Conservation (phyloP, 2,113 vertebrate genomes). For the Seriola dumerili region DNA sequence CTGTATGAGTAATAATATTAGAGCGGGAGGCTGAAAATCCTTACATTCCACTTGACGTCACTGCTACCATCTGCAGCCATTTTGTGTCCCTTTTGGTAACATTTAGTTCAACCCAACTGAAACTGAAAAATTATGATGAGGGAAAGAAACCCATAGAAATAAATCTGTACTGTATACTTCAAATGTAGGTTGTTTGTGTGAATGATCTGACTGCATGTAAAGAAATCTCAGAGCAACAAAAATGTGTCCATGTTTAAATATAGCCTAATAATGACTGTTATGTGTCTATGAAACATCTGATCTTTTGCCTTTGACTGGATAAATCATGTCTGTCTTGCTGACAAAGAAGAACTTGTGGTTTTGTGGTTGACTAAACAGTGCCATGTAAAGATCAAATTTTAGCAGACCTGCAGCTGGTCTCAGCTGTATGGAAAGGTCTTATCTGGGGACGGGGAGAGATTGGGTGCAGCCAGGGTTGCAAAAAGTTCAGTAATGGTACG, state of each 20-base stretch:
- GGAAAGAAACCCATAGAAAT: slow-evolving; percentile 23
- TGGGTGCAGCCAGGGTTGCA: slow-evolving; percentile 23
- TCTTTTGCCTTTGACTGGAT: slow-evolving; percentile 33
- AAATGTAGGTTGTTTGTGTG: slow-evolving; percentile 42
- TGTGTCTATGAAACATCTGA: slow-evolving; percentile 29
- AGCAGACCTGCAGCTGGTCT: slow-evolving; percentile 28
- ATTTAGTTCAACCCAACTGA: slow-evolving; percentile 17
- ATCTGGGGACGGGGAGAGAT: neutral
- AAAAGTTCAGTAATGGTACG: slow-evolving; percentile 66
- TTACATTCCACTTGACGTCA: slow-evolving; percentile 56
- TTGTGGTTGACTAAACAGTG: slow-evolving; percentile 45
- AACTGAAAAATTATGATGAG: slow-evolving; percentile 4
- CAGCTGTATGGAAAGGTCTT: slow-evolving; percentile 16
- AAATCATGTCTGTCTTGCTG: slow-evolving; percentile 32
- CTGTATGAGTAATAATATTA: slow-evolving; percentile 62
- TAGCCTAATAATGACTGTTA: slow-evolving; percentile 41
- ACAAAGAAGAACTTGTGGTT: slow-evolving; percentile 41
- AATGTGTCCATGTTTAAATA: slow-evolving; percentile 35
- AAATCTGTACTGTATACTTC: slow-evolving; percentile 32
- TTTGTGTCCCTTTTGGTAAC: slow-evolving; percentile 27
- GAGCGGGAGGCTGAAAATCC: slow-evolving; percentile 41
- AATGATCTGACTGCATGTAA: slow-evolving; percentile 62
- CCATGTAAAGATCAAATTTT: slow-evolving; percentile 64
- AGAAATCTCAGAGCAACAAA: slow-evolving; percentile 47
- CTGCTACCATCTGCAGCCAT: slow-evolving; percentile 48